Base-by-base conservation (phyloP, 2,888 invertebrate genomes). In the Paralinhomoeus sp. region DNA sequence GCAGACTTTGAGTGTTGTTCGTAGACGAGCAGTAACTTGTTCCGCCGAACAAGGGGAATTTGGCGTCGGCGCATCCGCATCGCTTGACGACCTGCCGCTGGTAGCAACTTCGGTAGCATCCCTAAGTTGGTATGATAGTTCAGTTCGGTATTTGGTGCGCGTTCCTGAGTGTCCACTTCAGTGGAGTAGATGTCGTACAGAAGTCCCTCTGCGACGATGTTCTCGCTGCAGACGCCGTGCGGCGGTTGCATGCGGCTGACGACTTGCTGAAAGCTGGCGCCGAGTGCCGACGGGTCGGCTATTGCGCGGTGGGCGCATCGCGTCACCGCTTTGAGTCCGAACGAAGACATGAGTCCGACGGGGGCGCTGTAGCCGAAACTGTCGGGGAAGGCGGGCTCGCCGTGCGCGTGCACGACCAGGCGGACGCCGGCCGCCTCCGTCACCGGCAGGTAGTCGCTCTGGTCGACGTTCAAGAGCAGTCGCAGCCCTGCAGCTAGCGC, bases 151-250 rank as follows among this genome's bases (percentile, higher is more conserved):
- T n/a, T n/a, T n/a, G n/a, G n/a, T n/a, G 5, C 27, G 27, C 27
- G 12, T 27, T 12, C 27, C 27, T 9, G 7, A 27, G 27, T 9
- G 5, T 12, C 7, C n/a, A 58, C 58, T 48, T 62, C 60, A 3
- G 57, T 58, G 5, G 60, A 60, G 41, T 61, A 61, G 37, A 57
- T 58, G 17, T 55, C 51, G 44, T 61, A 61, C 44, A 62, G 58
- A 45, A 60, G 62, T 2, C 52, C 51, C 20, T 53, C n/a, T n/a
- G n/a, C n/a, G n/a, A n/a, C n/a, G n/a, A n/a, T n/a, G n/a, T 27
- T 27, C 27, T 27, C 7, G 27, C 27, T 12, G 47, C 61, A 61
- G 24, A 56, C 48, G 7, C 60, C 58, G 47, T 57, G 60, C 2
- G 60, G 60, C 23, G 48, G 51, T 40, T 55, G 53, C n/a, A 60